These are phyloP conservation scores for Papilio aristodemus DNA, from an alignment of 1,140 invertebrate species.

Conservation along the genomic window DNA sequence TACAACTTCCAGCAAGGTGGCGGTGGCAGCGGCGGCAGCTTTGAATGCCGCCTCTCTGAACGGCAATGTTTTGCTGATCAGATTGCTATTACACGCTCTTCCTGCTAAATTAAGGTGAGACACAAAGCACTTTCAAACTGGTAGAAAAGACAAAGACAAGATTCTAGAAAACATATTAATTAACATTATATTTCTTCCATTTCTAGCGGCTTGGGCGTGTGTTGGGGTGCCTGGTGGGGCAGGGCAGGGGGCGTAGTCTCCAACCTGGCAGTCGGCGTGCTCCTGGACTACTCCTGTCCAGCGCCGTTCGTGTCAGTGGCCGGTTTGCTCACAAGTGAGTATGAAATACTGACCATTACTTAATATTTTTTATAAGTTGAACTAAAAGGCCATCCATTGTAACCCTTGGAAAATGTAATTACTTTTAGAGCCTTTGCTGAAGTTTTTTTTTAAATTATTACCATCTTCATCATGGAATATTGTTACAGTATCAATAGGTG, in stretches of 20 bases:
- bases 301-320: conserved; percentile 81
- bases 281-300: conserved; percentile 81
- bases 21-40: conserved; percentile 61
- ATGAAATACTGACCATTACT: neutral
- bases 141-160: too few species aligned
- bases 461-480: too few species aligned
- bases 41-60: conserved; percentile 68
- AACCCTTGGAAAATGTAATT: too few species aligned
- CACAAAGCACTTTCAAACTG: neutral
- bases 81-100: conserved; percentile 62
- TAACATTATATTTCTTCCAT: too few species aligned
- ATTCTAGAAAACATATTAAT: too few species aligned
- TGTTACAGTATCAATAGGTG: conserved; percentile 67
- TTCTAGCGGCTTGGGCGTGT: conserved; percentile 79
- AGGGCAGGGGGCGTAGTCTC: conserved; percentile 80
- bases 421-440: too few species aligned
- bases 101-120: conserved; percentile 67
- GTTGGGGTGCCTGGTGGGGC: conserved; percentile 80
- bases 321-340: conserved; percentile 71
- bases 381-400: too few species aligned
- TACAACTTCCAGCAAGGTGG: conserved; percentile 43
- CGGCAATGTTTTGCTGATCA: conserved; percentile 66
- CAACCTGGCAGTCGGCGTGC: conserved; percentile 80
- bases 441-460: too few species aligned
- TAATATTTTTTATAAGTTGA: neutral